Conservation (phyloP, 92 coral and sea anemone genomes). For the Desmophyllum pertusum region DNA sequence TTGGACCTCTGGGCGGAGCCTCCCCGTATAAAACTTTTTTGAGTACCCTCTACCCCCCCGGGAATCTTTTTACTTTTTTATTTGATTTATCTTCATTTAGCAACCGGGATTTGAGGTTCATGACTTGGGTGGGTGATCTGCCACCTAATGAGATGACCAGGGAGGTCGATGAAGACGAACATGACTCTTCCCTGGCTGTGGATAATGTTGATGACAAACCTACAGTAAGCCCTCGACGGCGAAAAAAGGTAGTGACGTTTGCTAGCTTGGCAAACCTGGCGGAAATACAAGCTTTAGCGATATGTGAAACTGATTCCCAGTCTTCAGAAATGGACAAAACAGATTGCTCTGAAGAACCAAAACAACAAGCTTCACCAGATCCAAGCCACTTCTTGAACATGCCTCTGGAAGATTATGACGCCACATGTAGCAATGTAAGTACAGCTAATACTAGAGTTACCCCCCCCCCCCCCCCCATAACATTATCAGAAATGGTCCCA, state of each 20-base stretch:
- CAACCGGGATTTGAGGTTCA: neutral
- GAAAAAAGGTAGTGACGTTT: conserved; percentile 45
- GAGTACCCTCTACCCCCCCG: too few species aligned
- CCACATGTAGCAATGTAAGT: conserved; percentile 53
- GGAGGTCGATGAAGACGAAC: neutral
- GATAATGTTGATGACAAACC: neutral
- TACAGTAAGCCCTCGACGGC: conserved; percentile 10
- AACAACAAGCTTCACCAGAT: neutral
- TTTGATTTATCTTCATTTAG: neutral
- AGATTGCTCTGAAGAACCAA: neutral
- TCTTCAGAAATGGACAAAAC: neutral
- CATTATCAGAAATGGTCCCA: too few species aligned
- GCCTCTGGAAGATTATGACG: conserved; percentile 81
- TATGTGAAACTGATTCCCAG: conserved; percentile 27
- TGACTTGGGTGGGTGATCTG: neutral
- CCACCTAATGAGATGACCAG: conserved; percentile 4
- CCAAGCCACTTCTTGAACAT: conserved; percentile 56
- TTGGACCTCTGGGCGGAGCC: too few species aligned
- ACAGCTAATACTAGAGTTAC: neutral
- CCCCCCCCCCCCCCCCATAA: too few species aligned
- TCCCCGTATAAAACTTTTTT: too few species aligned
- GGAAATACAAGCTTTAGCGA: conserved; percentile 32
- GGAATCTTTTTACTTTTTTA: too few species aligned
- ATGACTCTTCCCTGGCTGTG: neutral
- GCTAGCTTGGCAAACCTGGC: conserved; percentile 35